Percentiles rank a stretch among this genome's conserved stretches.
phyloP scores from a whole-genome alignment of 2,888 invertebrate species.

The Chloromyia formosa region DNA sequence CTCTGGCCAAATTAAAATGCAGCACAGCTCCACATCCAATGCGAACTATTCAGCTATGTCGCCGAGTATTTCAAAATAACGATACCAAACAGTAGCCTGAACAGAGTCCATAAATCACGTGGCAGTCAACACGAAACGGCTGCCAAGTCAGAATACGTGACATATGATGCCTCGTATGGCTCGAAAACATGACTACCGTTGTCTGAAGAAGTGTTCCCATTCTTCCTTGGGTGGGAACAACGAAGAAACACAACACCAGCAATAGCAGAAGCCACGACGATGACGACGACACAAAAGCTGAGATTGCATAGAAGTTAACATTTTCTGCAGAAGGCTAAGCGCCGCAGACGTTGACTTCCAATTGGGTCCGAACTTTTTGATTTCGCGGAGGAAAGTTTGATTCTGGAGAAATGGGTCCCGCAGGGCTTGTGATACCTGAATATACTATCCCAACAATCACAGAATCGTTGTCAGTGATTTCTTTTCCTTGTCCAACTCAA shows the following conservation, averaged over 20 bases:
- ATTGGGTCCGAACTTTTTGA: background rate
- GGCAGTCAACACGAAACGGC: conserved; percentile 34
- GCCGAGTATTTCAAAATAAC: too few species aligned
- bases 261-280: too few species aligned
- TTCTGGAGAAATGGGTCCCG: too few species aligned
- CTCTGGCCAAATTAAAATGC: too few species aligned
- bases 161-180: conserved; percentile 42
- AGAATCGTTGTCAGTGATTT: too few species aligned
- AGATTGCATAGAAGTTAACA: background rate
- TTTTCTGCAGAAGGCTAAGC: background rate
- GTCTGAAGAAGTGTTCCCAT: conserved; percentile 30
- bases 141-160: conserved; percentile 41
- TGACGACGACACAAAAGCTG: conserved; percentile 11
- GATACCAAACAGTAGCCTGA: conserved; percentile 24
- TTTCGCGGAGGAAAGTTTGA: too few species aligned
- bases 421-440: too few species aligned
- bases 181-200: conserved; percentile 42
- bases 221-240: conserved; percentile 33
- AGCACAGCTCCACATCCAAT: too few species aligned
- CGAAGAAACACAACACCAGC: conserved; percentile 4
- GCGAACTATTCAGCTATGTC: too few species aligned
- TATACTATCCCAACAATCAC: too few species aligned
- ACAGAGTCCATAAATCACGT: conserved; percentile 37
- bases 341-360: background rate
- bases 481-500: too few species aligned